These are phyloP conservation scores for Antigone vipio DNA, from an alignment of 2,113 vertebrate genomes.

Conservation along the genomic window DNA sequence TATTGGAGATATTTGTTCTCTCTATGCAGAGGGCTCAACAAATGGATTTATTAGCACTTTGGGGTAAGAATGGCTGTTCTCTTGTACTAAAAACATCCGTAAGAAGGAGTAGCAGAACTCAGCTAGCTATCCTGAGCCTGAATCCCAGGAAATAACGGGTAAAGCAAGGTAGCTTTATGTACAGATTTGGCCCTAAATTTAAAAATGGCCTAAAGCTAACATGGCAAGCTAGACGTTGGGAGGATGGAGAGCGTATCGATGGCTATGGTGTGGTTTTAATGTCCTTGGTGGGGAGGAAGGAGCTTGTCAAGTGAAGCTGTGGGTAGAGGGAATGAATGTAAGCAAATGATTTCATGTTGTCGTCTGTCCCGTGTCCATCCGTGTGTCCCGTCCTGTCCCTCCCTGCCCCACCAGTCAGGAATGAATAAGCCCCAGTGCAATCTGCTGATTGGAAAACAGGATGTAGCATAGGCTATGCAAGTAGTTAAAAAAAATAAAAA, in stretches of 20 bases:
- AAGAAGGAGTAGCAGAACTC: background rate
- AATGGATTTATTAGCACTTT: conserved; percentile 99
- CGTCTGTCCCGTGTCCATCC: conserved; percentile 47
- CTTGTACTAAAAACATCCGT: background rate
- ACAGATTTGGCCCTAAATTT: background rate
- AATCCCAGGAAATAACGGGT: background rate
- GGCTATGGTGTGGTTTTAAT: background rate
- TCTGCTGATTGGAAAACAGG: background rate
- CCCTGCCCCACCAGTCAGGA: background rate
- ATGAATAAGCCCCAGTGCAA: background rate
- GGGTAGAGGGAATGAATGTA: background rate
- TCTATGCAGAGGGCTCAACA: conserved; percentile 96
- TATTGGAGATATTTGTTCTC: conserved; percentile 97
- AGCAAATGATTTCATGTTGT: background rate
- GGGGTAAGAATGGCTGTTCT: conserved; percentile 81
- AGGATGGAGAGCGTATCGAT: background rate
- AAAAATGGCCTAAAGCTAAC: background rate
- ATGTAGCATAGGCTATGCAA: background rate
- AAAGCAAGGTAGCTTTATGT: background rate
- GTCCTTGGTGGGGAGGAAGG: conserved; percentile 2
- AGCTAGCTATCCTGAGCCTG: background rate
- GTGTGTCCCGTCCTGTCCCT: conserved; percentile 61
- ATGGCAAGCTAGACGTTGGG: background rate
- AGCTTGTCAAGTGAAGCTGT: background rate
- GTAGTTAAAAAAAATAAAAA: background rate